Base-by-base conservation (phyloP, 1,140 invertebrate species). In the Ostrea edulis region DNA sequence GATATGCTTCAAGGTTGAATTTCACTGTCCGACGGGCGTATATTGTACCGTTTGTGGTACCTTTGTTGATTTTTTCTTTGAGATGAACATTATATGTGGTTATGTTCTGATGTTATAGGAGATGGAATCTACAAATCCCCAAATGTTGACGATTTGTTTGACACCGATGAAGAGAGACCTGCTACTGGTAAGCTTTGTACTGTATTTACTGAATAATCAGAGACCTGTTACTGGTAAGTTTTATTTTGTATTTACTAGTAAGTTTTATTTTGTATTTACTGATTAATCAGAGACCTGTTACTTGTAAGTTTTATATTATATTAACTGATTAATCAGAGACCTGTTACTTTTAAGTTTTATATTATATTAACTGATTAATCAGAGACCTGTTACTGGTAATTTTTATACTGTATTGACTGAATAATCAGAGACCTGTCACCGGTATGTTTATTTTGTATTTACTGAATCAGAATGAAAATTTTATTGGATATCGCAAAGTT, bases 371-470 rank as follows among this genome's bases (percentile, higher is more conserved):
- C 11, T 54, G 7, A 54, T 54, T 54, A 54, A 54, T 8, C 53
- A 90, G 53, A 87, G 90, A 81, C 90, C 89, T 52, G 87, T 85
- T 29, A 90, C 90, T 86, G 90, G 90, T 86, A 88, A 51, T 51
- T 62, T n/a, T 20, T 62, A 44, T 5, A 44, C 35, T 44, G 35
- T 44, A 44, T 44, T 2, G 1, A 44, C 35, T 44, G 35, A 44
- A n/a, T n/a, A n/a, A 44, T 44, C 35, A 44, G 35, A 44, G 35
- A 44, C 55, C 17, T 62, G 3, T 7, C 2, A 62, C 8, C 20
- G 53, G 53, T 54, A 54, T 8, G 53, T 54, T 8, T 54, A 54
- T 54, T 11, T 54, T 54, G 11, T 54, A 54, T 8, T 54, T 54
- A 11, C 53, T 8, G 11, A 54, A 54, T 11, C n/a, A n/a, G n/a